Evolutionary conservation across 2,113 vertebrate species (phyloP).

Genomic region (Paramisgurnus dabryanus): DNA sequence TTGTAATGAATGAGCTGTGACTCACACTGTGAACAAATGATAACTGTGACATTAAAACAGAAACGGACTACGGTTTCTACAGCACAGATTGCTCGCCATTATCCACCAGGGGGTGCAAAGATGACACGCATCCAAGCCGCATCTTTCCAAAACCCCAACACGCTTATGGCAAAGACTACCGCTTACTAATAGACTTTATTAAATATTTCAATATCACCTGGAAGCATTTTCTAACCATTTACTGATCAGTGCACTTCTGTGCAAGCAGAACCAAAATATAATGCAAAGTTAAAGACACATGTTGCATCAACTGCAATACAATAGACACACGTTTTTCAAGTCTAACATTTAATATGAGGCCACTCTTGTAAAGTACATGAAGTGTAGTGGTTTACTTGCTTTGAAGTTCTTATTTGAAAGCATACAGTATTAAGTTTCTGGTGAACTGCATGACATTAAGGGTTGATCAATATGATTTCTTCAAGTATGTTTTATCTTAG

Average conservation of each 20-base stretch:
- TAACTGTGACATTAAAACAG: conserved; percentile 1
- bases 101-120: conserved; percentile 45
- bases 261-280: not conserved
- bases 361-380: not conserved
- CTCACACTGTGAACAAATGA: not conserved
- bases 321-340: not conserved
- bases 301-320: not conserved
- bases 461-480: too few species aligned
- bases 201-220: not conserved
- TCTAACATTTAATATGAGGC: not conserved
- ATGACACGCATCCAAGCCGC: conserved; percentile 16
- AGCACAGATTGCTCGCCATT: not conserved
- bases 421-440: not conserved
- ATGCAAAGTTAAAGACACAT: conserved; percentile 23
- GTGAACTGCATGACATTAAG: too few species aligned
- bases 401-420: too few species aligned
- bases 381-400: not conserved
- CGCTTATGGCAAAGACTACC: not conserved
- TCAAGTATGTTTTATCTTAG: too few species aligned
- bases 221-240: not conserved
- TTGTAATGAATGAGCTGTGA: not conserved
- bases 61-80: not conserved
- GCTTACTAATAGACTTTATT: not conserved
- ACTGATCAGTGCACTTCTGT: not conserved
- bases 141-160: conserved; percentile 15